Evolutionary conservation across 2,888 invertebrate genomes (phyloP), one percentile per base, ranked within the genome.

Genomic region (Pyrrhosoma nymphula): DNA sequence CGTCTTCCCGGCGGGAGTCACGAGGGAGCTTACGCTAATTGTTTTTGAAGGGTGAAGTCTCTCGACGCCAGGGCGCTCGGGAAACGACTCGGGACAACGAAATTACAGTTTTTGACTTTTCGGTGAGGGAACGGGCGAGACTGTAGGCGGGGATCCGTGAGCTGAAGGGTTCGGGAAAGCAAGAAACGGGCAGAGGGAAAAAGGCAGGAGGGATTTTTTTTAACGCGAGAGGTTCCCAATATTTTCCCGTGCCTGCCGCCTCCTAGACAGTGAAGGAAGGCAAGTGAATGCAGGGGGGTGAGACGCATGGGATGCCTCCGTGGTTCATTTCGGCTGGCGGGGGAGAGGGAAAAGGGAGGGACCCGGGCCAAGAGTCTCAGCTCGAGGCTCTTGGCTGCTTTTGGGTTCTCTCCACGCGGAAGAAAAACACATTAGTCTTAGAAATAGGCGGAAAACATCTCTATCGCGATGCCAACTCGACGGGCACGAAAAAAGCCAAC

Each of bases 61-160:
- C 69, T 26, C 69, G 69, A 69, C 69, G 69, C 69, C 26, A n/a
- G 26, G 69, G 69, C 69, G 12, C 69, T 26, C 69, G 69, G 8
- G 8, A 69, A 69, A 69, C 26, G 69, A 69, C 26, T 69, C 69
- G 69, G 93, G 75, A 93, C 69, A 93, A 93, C 93, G 35, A 93
- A 93, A 93, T 93, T 93, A 93, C 75, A n/a, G 93, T 93, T 93
- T 91, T 35, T 35, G 82, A 82, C 82, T 82, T 35, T 35, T 35
- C 35, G 30, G 14, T 23, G 82, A 6, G 30, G 82, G 35, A n/a
- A 75, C 0, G 75, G 75, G 10, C n/a, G 75, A 35, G 82, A 4
- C 14, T 16, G 82, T 30, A 1, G 69, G 23, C 4, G n/a, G 26
- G 69, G 69, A 69, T 26, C 26, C 1, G 26, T 10, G 8, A 26